Conservation (phyloP, 2,888 invertebrate genomes). For the Liopterus haemorrhoidalis region DNA sequence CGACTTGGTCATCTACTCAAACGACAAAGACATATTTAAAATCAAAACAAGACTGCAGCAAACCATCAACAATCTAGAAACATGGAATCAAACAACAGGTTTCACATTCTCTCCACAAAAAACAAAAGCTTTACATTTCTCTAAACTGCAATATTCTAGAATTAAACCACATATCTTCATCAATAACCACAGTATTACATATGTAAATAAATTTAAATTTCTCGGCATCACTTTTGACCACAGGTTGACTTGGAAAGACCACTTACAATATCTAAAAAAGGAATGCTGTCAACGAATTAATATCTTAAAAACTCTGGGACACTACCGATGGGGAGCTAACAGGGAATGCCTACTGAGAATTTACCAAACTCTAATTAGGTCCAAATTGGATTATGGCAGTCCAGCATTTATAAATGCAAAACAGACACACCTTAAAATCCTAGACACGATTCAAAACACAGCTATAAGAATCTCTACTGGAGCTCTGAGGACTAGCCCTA, state of each 20-base stretch:
- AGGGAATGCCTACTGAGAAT: no score
- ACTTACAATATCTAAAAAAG: no score
- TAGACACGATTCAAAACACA: no score
- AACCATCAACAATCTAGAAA: conserved; percentile 9
- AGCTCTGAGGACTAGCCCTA: no score
- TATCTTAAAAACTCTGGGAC: no score
- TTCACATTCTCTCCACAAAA: conserved; percentile 5
- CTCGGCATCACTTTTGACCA: not conserved
- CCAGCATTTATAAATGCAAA: no score
- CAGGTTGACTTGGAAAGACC: conserved; percentile 7
- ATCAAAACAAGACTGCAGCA: conserved; percentile 6
- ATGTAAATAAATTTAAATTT: conserved; percentile 1
- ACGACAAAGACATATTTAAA: not conserved
- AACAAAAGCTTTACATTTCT: conserved; percentile 13
- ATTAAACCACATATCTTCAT: not conserved
- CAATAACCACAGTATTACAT: not conserved
- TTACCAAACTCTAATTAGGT: no score
- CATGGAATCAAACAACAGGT: conserved; percentile 4
- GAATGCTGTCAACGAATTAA: no score
- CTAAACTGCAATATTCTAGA: not conserved
- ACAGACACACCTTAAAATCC: no score
- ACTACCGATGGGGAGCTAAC: no score
- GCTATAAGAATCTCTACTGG: no score
- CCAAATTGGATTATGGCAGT: no score
- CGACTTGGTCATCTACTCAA: conserved; percentile 6